phyloP scores from a whole-genome alignment of 2,888 invertebrate species.

The Marasmarcha lunaedactyla region DNA sequence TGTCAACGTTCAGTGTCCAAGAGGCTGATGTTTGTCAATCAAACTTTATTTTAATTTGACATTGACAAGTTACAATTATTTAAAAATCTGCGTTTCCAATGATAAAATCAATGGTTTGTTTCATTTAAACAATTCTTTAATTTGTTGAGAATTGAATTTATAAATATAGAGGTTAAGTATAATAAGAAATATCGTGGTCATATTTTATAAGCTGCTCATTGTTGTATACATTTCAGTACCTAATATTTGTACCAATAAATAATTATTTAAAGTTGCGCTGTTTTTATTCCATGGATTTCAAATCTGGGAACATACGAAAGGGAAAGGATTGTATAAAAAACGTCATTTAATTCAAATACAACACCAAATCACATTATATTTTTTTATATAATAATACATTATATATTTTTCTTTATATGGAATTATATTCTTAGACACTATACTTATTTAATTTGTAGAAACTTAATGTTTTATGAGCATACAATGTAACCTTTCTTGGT shows the following conservation, averaged over 20 bases:
- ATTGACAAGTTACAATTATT: no score
- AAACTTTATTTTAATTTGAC: no score
- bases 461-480: background rate
- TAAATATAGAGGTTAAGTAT: background rate
- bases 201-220: background rate
- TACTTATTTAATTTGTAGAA: background rate
- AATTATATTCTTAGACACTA: slow-evolving; percentile 39
- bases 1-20: no score
- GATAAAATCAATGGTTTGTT: no score
- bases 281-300: no score
- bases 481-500: background rate
- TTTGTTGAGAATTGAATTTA: no score
- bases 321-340: slow-evolving; percentile 61
- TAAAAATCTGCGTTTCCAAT: no score
- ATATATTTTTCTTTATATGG: slow-evolving; percentile 53
- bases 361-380: slow-evolving; percentile 71
- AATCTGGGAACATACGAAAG: slow-evolving; percentile 23
- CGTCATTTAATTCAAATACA: slow-evolving; percentile 68
- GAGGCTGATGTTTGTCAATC: no score
- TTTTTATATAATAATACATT: slow-evolving; percentile 63
- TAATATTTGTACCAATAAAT: slow-evolving; percentile 1
- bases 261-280: background rate
- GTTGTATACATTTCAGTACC: background rate
- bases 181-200: background rate
- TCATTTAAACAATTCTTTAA: no score